These are phyloP conservation scores for Ecliptopera silaceata DNA, from an alignment of 2,888 invertebrate genomes.

Conservation along the genomic window DNA sequence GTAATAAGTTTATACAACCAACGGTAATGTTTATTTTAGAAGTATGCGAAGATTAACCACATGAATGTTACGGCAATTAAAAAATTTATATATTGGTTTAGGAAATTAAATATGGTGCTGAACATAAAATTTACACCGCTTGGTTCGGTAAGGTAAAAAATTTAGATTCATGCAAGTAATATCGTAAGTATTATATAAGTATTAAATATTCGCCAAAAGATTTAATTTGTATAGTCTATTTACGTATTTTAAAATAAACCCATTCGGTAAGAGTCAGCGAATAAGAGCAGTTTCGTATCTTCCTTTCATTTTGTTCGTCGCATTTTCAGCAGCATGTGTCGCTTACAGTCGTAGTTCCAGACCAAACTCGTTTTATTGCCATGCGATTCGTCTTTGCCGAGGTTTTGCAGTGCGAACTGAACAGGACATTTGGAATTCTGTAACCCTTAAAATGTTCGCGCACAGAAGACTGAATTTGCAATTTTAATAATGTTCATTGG, in stretches of 20 bases:
- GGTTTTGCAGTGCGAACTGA: conserved; percentile 30
- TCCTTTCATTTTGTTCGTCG: conserved; percentile 37
- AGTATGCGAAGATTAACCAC: conserved; percentile 6
- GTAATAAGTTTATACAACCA: conserved; percentile 2
- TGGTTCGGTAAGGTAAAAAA: background rate
- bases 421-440: conserved; percentile 22
- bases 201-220: background rate
- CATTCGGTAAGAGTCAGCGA: conserved; percentile 1
- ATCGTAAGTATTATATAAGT: too few relatives aligned
- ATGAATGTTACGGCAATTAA: conserved; percentile 14
- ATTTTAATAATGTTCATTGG: conserved; percentile 15
- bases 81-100: background rate
- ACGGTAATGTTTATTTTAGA: conserved; percentile 10
- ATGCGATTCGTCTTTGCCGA: conserved; percentile 43
- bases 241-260: conserved; percentile 8
- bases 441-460: conserved; percentile 12
- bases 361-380: conserved; percentile 47
- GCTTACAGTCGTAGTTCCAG: conserved; percentile 43
- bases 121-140: background rate
- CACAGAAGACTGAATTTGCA: conserved; percentile 11
- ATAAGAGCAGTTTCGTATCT: conserved; percentile 24
- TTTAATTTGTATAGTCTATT: background rate
- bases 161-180: too few relatives aligned
- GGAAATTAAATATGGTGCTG: conserved; percentile 9
- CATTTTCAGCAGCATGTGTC: conserved; percentile 40